phyloP scores from a whole-genome alignment of 2,797 vertebrate species.

The Monodelphis domestica region DNA sequence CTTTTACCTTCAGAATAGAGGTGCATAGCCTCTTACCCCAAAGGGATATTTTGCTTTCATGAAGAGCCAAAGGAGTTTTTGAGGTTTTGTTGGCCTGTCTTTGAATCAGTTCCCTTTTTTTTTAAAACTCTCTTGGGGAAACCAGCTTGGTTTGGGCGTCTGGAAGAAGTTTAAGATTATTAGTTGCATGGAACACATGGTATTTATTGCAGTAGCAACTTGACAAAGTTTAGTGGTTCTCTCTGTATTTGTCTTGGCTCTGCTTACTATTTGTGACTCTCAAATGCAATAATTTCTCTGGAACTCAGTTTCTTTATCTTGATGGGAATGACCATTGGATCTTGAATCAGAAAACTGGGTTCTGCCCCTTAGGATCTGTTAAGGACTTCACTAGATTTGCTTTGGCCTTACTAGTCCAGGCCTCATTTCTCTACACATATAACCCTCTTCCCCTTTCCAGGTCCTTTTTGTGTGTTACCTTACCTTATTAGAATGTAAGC shows the following conservation, averaged over 20 bases:
- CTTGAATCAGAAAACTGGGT: not conserved
- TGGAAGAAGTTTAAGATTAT: not conserved
- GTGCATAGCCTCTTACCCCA: constrained; percentile 7
- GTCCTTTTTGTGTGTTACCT: not conserved
- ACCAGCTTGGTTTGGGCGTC: constrained; percentile 17
- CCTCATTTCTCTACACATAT: not conserved
- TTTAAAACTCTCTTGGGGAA: constrained; percentile 1
- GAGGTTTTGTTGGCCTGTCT: not conserved
- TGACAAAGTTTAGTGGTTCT: not conserved
- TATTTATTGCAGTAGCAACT: not conserved
- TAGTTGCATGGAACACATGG: not conserved
- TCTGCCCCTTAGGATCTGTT: not conserved
- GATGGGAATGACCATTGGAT: not conserved
- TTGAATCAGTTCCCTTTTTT: not conserved
- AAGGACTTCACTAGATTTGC: not conserved
- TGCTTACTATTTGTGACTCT: not conserved
- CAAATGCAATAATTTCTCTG: not conserved
- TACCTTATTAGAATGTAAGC: not conserved
- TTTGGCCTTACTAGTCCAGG: not conserved
- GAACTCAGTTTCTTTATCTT: not conserved
- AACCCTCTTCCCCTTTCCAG: not conserved
- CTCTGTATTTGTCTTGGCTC: not conserved
- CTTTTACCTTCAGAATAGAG: not conserved
- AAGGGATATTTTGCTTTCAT: constrained; percentile 39
- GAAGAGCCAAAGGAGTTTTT: not conserved